These are phyloP conservation scores for Chloebia gouldiae DNA, from an alignment of 2,113 vertebrate species.

Conservation along the genomic window DNA sequence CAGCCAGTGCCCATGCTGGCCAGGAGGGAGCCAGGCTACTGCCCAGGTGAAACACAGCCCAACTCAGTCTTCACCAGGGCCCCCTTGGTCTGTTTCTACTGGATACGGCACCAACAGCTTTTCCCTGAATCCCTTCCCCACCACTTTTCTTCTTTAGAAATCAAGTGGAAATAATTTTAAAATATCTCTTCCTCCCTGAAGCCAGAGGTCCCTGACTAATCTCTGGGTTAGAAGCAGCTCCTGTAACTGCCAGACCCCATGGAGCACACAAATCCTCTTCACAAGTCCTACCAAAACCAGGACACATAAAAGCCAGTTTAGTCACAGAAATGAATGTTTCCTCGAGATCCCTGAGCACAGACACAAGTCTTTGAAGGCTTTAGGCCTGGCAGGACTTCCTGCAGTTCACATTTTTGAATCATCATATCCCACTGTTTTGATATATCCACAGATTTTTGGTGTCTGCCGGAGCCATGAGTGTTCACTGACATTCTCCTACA, in stretches of 20 bases:
- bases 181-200: not conserved
- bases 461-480: too few relatives aligned
- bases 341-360: not conserved
- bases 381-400: not conserved
- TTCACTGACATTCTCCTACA: not conserved
- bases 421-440: not conserved
- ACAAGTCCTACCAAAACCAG: not conserved
- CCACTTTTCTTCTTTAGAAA: not conserved
- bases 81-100: not conserved
- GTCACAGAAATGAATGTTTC: not conserved
- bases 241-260: not conserved
- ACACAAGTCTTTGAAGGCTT: not conserved
- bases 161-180: not conserved
- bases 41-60: not conserved
- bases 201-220: not conserved
- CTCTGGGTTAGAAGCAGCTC: not conserved
- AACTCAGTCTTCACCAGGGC: accelerated
- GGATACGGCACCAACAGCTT: not conserved
- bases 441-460: not conserved
- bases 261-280: not conserved
- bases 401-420: not conserved
- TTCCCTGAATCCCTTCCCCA: not conserved
- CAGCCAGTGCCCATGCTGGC: accelerated
- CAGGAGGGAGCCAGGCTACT: not conserved
- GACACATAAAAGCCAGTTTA: not conserved